Evolutionary conservation across 2,888 invertebrate genomes (phyloP).

Genomic region (Eulithis prunata): DNA sequence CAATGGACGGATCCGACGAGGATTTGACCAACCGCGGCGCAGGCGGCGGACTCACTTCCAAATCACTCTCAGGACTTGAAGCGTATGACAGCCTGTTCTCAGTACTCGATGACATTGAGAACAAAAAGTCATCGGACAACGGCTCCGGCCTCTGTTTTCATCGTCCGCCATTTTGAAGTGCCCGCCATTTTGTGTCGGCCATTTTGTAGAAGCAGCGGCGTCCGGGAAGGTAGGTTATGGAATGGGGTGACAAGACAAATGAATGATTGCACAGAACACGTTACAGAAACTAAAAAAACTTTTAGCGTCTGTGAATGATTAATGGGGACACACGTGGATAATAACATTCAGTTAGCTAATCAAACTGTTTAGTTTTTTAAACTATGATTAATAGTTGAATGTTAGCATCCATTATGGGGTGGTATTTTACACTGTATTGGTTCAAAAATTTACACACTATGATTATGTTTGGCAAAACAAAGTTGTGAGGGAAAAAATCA

Average conservation of each 20-base stretch:
- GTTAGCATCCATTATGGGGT: constrained; percentile 49
- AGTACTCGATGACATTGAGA: constrained; percentile 95
- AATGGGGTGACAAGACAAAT: constrained; percentile 84
- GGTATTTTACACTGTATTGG: constrained; percentile 70
- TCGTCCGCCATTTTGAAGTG: constrained; percentile 56
- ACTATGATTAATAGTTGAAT: constrained; percentile 43
- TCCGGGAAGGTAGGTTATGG: constrained; percentile 80
- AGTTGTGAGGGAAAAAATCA: constrained; percentile 32
- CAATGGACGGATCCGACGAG: constrained; percentile 97
- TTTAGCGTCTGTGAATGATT: constrained; percentile 78
- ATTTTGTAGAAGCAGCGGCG: constrained; percentile 61
- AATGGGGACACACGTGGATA: constrained; percentile 68
- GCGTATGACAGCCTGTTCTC: constrained; percentile 96
- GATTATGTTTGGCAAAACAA: constrained; percentile 39
- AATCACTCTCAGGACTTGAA: constrained; percentile 97
- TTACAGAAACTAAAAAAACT: constrained; percentile 70
- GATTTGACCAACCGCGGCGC: constrained; percentile 91
- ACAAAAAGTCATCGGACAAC: constrained; percentile 98
- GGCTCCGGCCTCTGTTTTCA: constrained; percentile 94
- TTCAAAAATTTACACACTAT: constrained; percentile 36
- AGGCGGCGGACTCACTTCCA: constrained; percentile 91
- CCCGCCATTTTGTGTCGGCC: constrained; percentile 59
- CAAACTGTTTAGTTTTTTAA: neutral
- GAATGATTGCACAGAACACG: constrained; percentile 76
- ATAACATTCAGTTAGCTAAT: constrained; percentile 55